Base-by-base conservation (phyloP, 2,113 vertebrate species). In the Hystrix cristata region DNA sequence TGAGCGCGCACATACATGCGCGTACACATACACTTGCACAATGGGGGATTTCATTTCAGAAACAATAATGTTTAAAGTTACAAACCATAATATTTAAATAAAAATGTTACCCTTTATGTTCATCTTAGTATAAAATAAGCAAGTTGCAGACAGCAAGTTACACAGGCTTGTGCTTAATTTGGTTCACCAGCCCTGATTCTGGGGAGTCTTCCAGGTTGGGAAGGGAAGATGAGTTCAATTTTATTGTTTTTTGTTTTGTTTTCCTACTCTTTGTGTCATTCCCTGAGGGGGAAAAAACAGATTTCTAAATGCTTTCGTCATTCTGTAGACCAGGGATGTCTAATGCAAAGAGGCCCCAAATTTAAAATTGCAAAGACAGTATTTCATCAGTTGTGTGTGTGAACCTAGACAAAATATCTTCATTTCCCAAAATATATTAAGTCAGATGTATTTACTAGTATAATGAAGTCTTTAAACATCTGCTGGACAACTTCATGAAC, bases 21-120 rank as follows among this genome's bases (percentile, higher is more conserved):
- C 62, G 27, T 27, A 64, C 51, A 91, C 8, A n/a, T 71, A 83
- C 53, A 57, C 79, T n/a, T 2, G 31, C 74, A 65, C 84, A 51
- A 57, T 62, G 9, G 57, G 57, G 25, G 29, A n/a, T 57, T 91
- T 92, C 60, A 21, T 78, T 87, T 95, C 67, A 83, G 85, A 95
- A 87, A 78, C n/a, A 93, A 43, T 27, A 78, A 5, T 79, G 31
- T 72, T 94, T 84, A 91, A 43, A 91, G 80, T 87, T 74, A 87
- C 34, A 83, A 94, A 29, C 4, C 67, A 65, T 90, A 90, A 84
- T 67, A 74, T 62, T 90, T 79, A 80, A 94, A 84, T 53, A 64
- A 87, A 71, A 57, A 85, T 10, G 31, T 86, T 91, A 64, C 55
- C 18, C 12, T 76, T 31, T 53, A 38, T 91, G 76, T 87, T 83